Evolutionary conservation across 2,113 vertebrate species (phyloP), one percentile per base, ranked within the genome.

Genomic region (Amia ocellicauda): DNA sequence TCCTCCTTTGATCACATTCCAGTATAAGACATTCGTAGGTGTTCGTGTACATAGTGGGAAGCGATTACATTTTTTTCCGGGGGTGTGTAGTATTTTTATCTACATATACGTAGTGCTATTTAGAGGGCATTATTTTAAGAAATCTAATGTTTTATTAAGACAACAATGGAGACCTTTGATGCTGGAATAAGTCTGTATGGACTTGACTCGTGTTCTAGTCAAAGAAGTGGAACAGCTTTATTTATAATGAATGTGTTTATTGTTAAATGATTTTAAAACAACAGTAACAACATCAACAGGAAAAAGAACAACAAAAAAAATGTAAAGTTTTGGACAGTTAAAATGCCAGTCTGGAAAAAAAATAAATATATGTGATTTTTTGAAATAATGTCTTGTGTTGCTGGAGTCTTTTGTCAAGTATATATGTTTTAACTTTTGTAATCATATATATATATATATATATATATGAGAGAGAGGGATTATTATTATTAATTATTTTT

Each of bases 321-420:
- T 73, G 77, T 67, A 68, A 78, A 60, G 54, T 78, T 81, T 87
- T 82, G 72, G 71, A 85, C 63, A 74, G 72, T 64, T 31, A 56
- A 66, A 75, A 79, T 71, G 69, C 62, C 74, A 80, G 63, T 74
- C 71, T 78, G 76, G 68, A 43, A 72, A 74, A 55, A 65, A 75
- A 71, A 68, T 27, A 41, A 60, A 66, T 81, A 69, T 78, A 74
- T 68, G 69, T 74, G 69, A 73, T 19, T 72, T 83, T 83, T 82
- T 69, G 55, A 79, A 74, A 60, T 68, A 62, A 69, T 58, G 19
- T 10, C 31, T 26, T 53, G n/a, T n/a, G n/a, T n/a, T n/a, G n/a
- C n/a, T n/a, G n/a, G n/a, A n/a, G n/a, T n/a, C n/a, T n/a, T n/a
- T n/a, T n/a, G n/a, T n/a, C n/a, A n/a, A n/a, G n/a, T n/a, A n/a